These are phyloP conservation scores for Diadophis punctatus DNA, from an alignment of 2,113 vertebrate species.

Conservation along the genomic window DNA sequence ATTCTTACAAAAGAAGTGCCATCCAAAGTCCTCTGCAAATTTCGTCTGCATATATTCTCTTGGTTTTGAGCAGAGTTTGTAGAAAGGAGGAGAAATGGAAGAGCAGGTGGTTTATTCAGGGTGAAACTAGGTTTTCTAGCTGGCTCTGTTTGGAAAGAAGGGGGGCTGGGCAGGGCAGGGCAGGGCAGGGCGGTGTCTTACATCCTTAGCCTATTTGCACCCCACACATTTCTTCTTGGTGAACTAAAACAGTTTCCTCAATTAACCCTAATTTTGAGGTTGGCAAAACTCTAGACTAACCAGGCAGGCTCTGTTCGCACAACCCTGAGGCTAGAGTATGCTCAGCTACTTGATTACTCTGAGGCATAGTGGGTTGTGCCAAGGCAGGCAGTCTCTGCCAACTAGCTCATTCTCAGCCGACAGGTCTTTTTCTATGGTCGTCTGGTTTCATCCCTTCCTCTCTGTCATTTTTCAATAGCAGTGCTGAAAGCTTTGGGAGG, in stretches of 20 bases:
- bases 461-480: background rate
- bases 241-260: background rate
- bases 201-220: background rate
- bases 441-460: background rate
- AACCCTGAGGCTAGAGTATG: background rate
- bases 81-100: background rate
- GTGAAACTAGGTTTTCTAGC: background rate
- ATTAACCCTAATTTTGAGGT: background rate
- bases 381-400: background rate
- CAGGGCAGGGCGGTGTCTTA: background rate
- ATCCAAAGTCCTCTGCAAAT: background rate
- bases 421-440: background rate
- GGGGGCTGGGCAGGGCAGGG: background rate
- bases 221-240: background rate
- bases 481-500: background rate
- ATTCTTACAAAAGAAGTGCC: background rate
- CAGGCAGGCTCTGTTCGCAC: background rate
- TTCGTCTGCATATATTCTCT: background rate
- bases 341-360: background rate
- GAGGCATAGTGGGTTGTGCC: background rate
- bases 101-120: background rate
- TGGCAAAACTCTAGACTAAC: background rate
- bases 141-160: background rate
- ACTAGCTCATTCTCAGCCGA: background rate
- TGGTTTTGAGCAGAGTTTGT: background rate